These are phyloP conservation scores for Myotis findleyi DNA, from an alignment of 2,797 vertebrate species.

Conservation along the genomic window DNA sequence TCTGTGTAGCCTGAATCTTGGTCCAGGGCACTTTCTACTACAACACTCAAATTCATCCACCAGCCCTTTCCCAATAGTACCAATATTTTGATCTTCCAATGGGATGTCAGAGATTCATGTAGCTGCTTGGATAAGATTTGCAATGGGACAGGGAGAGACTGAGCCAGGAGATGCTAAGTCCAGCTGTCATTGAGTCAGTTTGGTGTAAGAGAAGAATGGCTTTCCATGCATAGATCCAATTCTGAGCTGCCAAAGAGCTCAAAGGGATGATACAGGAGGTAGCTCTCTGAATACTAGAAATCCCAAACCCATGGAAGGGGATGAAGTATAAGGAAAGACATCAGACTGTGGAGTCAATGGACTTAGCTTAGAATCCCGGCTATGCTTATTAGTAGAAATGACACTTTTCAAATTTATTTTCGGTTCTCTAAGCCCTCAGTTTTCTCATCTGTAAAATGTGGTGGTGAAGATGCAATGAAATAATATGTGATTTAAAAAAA, in stretches of 20 bases:
- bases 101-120: background rate
- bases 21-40: background rate
- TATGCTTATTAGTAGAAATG: background rate
- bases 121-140: background rate
- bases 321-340: background rate
- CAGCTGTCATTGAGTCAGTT: background rate
- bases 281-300: background rate
- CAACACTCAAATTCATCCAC: background rate
- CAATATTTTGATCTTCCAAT: background rate
- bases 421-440: background rate
- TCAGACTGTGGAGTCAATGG: background rate
- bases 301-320: background rate
- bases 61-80: background rate
- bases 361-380: background rate
- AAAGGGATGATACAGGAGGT: background rate
- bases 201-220: background rate
- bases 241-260: background rate
- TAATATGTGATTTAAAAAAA: background rate
- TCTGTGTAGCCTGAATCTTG: background rate
- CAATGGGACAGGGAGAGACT: background rate
- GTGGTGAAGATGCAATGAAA: background rate
- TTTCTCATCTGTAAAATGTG: too few species aligned
- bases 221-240: conserved; percentile 9
- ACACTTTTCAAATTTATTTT: conserved; percentile 5
- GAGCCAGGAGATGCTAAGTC: background rate